Base-by-base conservation (phyloP, 2,113 vertebrate species). In the Micronycteris hirsuta region DNA sequence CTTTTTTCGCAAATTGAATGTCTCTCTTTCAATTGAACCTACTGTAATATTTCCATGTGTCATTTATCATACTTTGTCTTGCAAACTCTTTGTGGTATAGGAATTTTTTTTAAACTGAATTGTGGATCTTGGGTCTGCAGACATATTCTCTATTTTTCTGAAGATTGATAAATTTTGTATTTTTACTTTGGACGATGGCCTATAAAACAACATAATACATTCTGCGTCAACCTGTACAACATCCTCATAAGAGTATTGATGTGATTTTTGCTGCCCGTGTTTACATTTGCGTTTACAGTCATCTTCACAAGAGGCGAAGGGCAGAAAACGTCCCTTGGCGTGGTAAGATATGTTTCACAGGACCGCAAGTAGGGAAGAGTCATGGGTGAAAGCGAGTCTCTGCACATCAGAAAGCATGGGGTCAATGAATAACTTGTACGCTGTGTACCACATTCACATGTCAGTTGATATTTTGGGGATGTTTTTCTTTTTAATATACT, bases 21-120 rank as follows among this genome's bases (percentile, higher is more conserved):
- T 84, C 43, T 68, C 36, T 67, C 58, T 94, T 92, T 91, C 89
- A 70, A 14, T 77, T 76, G 63, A 95, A 76, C 68, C 38, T 43
- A 36, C 73, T n/a, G 11, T 49, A 89, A 22, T 85, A 92, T 90
- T 90, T 77, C 45, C 28, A 83, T 26, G 24, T 89, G 43, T 49
- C 82, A 91, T 91, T 91, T 94, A 86, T 97, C 68, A 70, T 81
- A 77, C n/a, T 96, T 96, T 95, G 26, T 38, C 15, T 94, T 71
- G 38, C 3, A 86, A 83, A 94, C 5, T 54, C 43, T 77, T 84
- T 87, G 67, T 36, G 41, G 1, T 88, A 41, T 15, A 84, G 16
- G 8, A 15, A 41, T 38, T 4, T 81, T 94, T 83, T 38, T 31
- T 87, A 49, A 95, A 63, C 15, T 19, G 47, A 19, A 36, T 87